Percentiles rank a stretch among this genome's conserved stretches.
phyloP scores from a whole-genome alignment of 2,113 vertebrate genomes.

The Heteronetta atricapilla region DNA sequence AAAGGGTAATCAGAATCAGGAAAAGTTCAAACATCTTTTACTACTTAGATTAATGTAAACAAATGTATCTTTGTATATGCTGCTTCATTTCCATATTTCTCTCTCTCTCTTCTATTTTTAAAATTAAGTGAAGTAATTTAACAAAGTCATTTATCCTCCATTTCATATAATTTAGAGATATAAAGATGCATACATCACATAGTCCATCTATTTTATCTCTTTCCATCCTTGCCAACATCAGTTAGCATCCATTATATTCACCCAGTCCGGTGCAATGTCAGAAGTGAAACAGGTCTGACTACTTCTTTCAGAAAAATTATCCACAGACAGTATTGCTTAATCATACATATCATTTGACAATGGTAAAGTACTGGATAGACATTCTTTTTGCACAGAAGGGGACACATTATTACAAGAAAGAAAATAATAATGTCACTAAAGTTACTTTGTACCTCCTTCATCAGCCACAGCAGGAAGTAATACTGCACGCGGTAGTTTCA shows the following conservation, averaged over 20 bases:
- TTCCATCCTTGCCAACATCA: neutral
- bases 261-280: neutral
- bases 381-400: neutral
- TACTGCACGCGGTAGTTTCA: conserved; percentile 7
- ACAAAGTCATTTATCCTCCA: neutral
- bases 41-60: neutral
- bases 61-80: neutral
- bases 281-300: neutral
- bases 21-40: neutral
- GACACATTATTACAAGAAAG: neutral
- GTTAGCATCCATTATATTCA: neutral
- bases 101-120: neutral
- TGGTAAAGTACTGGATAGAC: rapidly evolving
- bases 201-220: neutral
- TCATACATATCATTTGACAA: neutral
- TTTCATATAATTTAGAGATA: neutral
- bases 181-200: neutral
- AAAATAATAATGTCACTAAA: conserved; percentile 32
- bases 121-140: neutral
- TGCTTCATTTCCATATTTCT: neutral
- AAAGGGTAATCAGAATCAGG: neutral
- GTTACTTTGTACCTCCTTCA: conserved; percentile 9
- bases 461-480: conserved; percentile 41
- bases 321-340: neutral
- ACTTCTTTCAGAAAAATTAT: neutral